Evolutionary conservation across 2,888 invertebrate genomes (phyloP), one percentile per base, ranked within the genome.

Genomic region (Schizaphis graminum): DNA sequence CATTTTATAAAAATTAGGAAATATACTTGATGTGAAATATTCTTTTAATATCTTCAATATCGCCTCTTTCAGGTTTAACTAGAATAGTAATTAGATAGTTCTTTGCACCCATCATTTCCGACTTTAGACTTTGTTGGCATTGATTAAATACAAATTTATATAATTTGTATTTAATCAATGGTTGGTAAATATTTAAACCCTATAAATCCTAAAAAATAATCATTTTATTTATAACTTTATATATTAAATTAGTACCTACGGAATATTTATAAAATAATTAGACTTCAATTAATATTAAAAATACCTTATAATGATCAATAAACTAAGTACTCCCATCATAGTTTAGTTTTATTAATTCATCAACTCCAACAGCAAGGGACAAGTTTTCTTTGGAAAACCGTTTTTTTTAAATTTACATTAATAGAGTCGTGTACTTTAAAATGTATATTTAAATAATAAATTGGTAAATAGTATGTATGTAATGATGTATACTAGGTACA

Each of bases 221-320:
- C 5, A 88, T 88, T 88, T 49, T 88, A 88, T 53, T 88, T 53
- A 56, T 57, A 61, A 61, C 44, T 89, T 41, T 44, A 7, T 89
- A 89, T 57, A 56, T 5, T 41, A 57, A 49, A 1, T 89, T 56
- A 89, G 10, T 89, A 89, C 53, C 4, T n/a, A 88, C 10, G 0
- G 28, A 57, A 26, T 57, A 57, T 57, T 57, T 57, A 57, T 57
- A 57, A 57, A 57, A 57, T 57, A n/a, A n/a, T n/a, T n/a, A n/a
- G n/a, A n/a, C n/a, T n/a, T n/a, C n/a, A n/a, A n/a, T n/a, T n/a
- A 56, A 61, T 61, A 61, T 61, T 3, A 61, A 61, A 61, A 61
- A 10, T 88, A 88, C 89, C 56, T 89, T 56, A 35, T 89, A 90
- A 67, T 90, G n/a, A n/a, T n/a, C 28, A 91, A 91, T 91, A 10